Base-by-base conservation (phyloP, 2,113 vertebrate species). In the Oriolus oriolus region DNA sequence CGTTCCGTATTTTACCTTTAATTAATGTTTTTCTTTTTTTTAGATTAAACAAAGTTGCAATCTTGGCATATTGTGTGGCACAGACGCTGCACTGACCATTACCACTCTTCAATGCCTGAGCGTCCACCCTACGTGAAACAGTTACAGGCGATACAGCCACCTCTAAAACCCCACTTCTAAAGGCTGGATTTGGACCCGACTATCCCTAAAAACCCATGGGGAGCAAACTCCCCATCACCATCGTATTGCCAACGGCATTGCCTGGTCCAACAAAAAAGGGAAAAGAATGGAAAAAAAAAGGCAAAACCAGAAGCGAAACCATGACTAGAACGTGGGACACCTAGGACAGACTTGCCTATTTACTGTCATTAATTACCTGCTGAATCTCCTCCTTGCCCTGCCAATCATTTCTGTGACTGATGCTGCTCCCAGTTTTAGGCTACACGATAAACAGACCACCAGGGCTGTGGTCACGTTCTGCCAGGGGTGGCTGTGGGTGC, bases 41-140 rank as follows among this genome's bases (percentile, higher is more conserved):
- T 9, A 83, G 61, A 75, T 39, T 42, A 92, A 73, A 63, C 10
- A 4, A 71, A 81, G 54, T 83, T 94, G 89, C 87, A 91, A 90
- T 82, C 92, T 93, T 95, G 79, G 89, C 64, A 49, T 81, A 35
- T 71, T 64, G 76, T 84, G 89, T 87, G 73, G 83, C 17, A 69
- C 71, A 93, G 90, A 84, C 17, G 44, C 83, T 92, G 66, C 92
- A 70, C 65, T 86, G 84, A 70, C 57, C 44, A 18, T 27, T 7
- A 17, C 19, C 7, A 1, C 9, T 42, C 79, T 60, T 77, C 77
- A 61, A 30, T 21, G 41, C 66, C 74, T 8, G 0, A 83, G 28
- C 0, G 0, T 7, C 69, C 57, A 35, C n/a, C n/a, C 83, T 39
- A 8, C 0, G 5, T 2, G 11, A 60, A 88, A 89, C 71, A 15